Evolutionary conservation across 2,113 vertebrate species (phyloP).

Genomic region (Rhodinocichla rosea): DNA sequence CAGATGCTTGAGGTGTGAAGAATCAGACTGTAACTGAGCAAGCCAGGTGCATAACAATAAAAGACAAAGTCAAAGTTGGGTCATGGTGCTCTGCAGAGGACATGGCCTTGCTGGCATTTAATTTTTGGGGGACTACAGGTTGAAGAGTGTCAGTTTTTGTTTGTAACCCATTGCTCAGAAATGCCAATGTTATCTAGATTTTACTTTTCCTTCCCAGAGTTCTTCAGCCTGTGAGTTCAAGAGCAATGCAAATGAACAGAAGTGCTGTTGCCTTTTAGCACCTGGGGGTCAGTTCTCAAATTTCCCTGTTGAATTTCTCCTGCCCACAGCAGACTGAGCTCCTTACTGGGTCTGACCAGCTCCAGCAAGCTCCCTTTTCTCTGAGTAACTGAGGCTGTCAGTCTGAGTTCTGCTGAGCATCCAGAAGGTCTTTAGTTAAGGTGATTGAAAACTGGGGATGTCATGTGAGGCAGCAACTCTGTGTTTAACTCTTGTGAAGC

Average conservation of each 20-base stretch:
- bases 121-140: background rate
- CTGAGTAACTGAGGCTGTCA: background rate
- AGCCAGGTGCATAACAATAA: background rate
- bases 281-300: fast-evolving
- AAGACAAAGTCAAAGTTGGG: background rate
- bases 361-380: background rate
- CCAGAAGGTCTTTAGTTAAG: background rate
- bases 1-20: background rate
- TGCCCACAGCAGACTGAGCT: background rate
- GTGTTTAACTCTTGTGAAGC: background rate
- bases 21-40: background rate
- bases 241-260: background rate
- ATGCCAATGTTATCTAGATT: background rate
- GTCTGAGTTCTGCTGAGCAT: background rate
- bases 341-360: background rate
- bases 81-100: background rate
- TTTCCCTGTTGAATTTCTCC: background rate
- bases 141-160: background rate
- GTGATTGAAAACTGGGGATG: background rate
- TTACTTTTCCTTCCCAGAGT: background rate
- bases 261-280: background rate
- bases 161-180: background rate
- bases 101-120: background rate
- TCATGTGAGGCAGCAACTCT: background rate
- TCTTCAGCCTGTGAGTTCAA: background rate